Base-by-base conservation (phyloP, 2,113 vertebrate genomes). In the Spermophilus dauricus region DNA sequence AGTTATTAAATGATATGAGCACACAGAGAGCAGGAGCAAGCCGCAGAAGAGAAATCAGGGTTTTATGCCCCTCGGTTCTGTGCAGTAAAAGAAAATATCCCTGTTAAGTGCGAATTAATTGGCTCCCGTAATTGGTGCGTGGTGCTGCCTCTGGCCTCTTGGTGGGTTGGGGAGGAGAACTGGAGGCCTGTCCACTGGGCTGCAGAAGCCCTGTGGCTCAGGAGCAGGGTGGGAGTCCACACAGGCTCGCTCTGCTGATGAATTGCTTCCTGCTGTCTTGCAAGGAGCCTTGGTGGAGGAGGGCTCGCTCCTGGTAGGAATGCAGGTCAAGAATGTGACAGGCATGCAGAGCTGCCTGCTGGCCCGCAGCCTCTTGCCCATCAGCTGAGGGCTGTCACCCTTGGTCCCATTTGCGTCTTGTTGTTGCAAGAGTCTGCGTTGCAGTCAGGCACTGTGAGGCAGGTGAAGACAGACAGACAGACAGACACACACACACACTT, bases 381-480 rank as follows among this genome's bases (percentile, higher is more conserved):
- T 30, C 14, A 9, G 65, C 83, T n/a, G 58, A 14, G 48, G 61
- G 37, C n/a, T 18, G 24, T 45, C 48, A 16, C 83, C 61, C 39
- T 72, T 26, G 18, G 20, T 78, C 65, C 48, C 0, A 97, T 89
- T 97, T 99, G 95, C 98, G 99, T 98, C 99, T 99, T 97, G 99
- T 99, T 97, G 98, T 99, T 39, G 99, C 98, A 1, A 99, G 99
- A 98, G 99, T 99, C 9, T 98, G 99, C 67, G 99, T 99, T 83
- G 99, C 99, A 99, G 1, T 98, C 99, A 96, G 99, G 99, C 12
- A 99, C 99, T 69, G 99, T 99, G 98, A 99, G 99, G 22, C 17
- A 2, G 0, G 30, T 28, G 30, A 11, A 42, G 7, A 69, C 30
- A 48, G 26, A 26, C 37, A 48, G 26, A 24, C 26, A 42, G 7